Base-by-base conservation (phyloP, 2,113 vertebrate genomes). In the Alces alces region DNA sequence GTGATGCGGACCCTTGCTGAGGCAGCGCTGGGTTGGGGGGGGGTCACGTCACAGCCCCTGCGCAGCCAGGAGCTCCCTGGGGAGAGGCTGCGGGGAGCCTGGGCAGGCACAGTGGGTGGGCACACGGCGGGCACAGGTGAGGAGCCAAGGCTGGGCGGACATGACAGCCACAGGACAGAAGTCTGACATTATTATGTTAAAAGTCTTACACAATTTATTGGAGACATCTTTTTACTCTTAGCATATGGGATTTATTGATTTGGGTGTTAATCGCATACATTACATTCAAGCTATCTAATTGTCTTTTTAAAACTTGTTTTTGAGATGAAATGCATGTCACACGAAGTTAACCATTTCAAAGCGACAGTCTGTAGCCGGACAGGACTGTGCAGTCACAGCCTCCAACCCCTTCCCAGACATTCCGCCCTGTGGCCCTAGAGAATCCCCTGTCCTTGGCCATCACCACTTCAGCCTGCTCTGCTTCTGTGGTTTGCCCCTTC, bases 341-440 rank as follows among this genome's bases (percentile, higher is more conserved):
- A 3, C 23, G 15, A 45, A 43, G 21, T 5, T 33, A 16, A 25
- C 9, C 23, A 0, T 6, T n/a, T n/a, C 15, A 6, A 28, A 25
- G 4, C 2, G 5, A 57, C 47, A 3, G 21, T 70, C 23, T 9
- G 70, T 2, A 21, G 5, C 4, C 8, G 21, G 16, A 1, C 7
- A 0, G 2, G 1, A 23, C 0, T 55, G n/a, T 25, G 30, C 0
- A 0, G 66, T 17, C 61, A 9, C 61, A 25, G 0, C 13, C 55
- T 12, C 55, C 23, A 2, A 5, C 33, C 45, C 0, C 25, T 17
- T 83, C 50, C 2, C 2, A 36, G 83, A 21, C 27, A 3, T 23
- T 0, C 8, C 7, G 0, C 36, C 17, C 47, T 19, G 0, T 3
- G 21, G 28, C 36, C 33, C 52, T 6, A 5, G 21, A 8, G 2